phyloP scores from a whole-genome alignment of 2,888 invertebrate genomes.

The Odontocerum albicorne region DNA sequence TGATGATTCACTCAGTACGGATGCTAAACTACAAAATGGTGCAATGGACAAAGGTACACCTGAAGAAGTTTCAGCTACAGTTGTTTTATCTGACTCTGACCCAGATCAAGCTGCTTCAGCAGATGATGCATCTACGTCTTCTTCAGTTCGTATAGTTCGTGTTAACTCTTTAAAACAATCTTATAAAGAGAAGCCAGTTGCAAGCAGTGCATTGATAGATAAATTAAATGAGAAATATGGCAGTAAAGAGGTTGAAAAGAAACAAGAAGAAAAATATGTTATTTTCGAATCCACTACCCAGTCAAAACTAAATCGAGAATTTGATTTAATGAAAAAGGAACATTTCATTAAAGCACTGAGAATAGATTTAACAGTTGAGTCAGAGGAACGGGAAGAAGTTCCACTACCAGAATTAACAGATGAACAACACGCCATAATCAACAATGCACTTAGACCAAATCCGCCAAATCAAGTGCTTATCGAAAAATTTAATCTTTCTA shows the following conservation, averaged over 20 bases:
- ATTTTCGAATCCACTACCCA: conserved; percentile 53
- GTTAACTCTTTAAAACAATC: conserved; percentile 62
- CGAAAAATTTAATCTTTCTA: conserved; percentile 55
- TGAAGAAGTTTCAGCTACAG: conserved; percentile 51
- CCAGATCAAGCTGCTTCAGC: conserved; percentile 46
- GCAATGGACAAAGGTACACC: conserved; percentile 44
- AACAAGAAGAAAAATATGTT: conserved; percentile 52
- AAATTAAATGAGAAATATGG: conserved; percentile 55
- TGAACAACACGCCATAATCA: conserved; percentile 63
- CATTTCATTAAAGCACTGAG: conserved; percentile 51
- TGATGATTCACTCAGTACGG: conserved; percentile 36
- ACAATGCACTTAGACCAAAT: conserved; percentile 59
- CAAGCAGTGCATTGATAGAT: conserved; percentile 57
- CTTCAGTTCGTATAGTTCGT: conserved; percentile 47
- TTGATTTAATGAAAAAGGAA: conserved; percentile 50
- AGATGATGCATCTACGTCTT: conserved; percentile 49
- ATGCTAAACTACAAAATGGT: conserved; percentile 47
- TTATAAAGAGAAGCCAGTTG: conserved; percentile 53
- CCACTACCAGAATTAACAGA: conserved; percentile 65
- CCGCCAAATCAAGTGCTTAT: conserved; percentile 67
- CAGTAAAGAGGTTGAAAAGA: conserved; percentile 47
- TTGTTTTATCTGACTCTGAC: conserved; percentile 49
- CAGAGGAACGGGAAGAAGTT: conserved; percentile 52
- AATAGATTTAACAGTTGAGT: conserved; percentile 45
- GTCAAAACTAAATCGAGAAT: conserved; percentile 52